Evolutionary conservation across 2,113 vertebrate species (phyloP), one percentile per base, ranked within the genome.

Genomic region (Rattus rattus): DNA sequence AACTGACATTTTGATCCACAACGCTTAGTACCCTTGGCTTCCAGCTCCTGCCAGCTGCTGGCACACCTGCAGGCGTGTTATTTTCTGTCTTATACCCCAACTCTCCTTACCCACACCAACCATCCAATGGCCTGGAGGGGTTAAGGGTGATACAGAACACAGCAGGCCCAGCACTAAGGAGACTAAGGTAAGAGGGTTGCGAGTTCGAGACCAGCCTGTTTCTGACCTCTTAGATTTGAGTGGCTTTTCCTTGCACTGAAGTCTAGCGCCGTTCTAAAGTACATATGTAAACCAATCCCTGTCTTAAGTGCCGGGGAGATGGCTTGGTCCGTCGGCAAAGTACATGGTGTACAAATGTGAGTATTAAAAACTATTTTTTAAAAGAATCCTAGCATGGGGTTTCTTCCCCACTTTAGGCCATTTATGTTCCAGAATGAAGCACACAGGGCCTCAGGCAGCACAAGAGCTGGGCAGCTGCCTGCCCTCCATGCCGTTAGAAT

Each of bases 1-100:
- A 73, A 30, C 0, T 49, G 11, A 19, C 54, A 54, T 47, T 59
- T 77, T 24, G 30, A n/a, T 49, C 75, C 69, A 13, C 0, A 24
- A 14, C 12, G 43, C 65, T 6, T 43, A 36, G 43, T 0, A 36
- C 7, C 11, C 33, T 36, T n/a, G 39, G 33, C 20, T 49, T 70
- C 86, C 2, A 3, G 2, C 5, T 33, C 10, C 1, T 2, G 9
- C 52, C 36, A 0, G 20, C 28, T 28, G 2, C 19, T 14, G 59
- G 14, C 17, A 11, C 7, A 39, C n/a, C 39, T 43, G 1, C 10
- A 3, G 24, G n/a, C 0, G 12, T n/a, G 33, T 30, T 12, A 6
- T 1, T 1, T 24, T 49, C 61, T 36, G n/a, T 84, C 75, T 11
- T 2, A 49, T 12, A 36, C 73, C 76, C 72, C 5, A 13, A 5